Conservation (phyloP, 1,140 invertebrate species). For the Delia radicum region DNA sequence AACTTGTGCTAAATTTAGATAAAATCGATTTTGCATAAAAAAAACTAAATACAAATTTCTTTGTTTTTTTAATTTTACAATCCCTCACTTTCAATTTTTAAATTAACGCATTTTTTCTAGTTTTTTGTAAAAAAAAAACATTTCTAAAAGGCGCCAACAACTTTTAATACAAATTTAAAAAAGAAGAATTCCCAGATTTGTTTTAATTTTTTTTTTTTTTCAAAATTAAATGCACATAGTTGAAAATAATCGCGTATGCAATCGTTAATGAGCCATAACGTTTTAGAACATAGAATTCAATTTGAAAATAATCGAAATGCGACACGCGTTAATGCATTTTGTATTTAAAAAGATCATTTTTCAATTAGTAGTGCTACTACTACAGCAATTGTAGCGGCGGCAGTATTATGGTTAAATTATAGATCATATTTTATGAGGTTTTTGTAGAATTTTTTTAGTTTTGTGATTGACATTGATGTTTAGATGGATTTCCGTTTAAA, state of each 20-base stretch:
- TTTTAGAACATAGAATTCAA: background rate
- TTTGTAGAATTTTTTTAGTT: background rate
- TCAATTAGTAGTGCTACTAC: background rate
- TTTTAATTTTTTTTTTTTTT: background rate
- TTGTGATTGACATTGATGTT: background rate
- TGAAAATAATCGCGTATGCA: background rate
- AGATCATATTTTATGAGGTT: background rate
- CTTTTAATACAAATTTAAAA: background rate
- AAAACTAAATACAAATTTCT: background rate
- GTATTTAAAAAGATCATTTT: background rate
- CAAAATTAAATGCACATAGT: background rate
- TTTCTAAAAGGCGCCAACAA: background rate
- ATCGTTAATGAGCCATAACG: background rate
- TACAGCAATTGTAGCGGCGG: background rate
- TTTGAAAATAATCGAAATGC: background rate
- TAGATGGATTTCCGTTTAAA: background rate
- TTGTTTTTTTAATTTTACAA: background rate
- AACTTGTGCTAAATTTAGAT: background rate
- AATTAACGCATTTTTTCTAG: background rate
- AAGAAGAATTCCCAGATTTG: background rate
- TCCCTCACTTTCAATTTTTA: background rate
- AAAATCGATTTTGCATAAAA: background rate
- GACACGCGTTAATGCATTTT: slow-evolving; percentile 3
- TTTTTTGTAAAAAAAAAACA: background rate
- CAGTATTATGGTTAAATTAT: background rate